Conservation (phyloP, 2,888 invertebrate genomes). For the Lycaena phlaeas region DNA sequence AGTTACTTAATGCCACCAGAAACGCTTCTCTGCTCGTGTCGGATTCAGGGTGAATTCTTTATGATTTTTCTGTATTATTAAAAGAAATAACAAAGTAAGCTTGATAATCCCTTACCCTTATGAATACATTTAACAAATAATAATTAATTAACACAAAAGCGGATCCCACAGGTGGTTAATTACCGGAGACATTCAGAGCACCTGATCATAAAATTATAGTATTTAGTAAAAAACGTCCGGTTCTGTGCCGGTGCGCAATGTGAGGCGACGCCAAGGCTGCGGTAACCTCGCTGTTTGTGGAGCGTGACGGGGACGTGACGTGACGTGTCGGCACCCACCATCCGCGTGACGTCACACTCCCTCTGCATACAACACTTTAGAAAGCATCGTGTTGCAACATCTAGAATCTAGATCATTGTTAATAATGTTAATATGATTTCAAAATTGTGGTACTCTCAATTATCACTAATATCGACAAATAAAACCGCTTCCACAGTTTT, state of each 20-base stretch:
- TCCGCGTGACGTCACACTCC: constrained; percentile 12
- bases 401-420: background rate
- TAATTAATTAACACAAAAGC: too few species aligned
- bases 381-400: background rate
- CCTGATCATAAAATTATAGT: constrained; percentile 31
- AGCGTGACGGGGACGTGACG: constrained; percentile 69
- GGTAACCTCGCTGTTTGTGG: constrained; percentile 69
- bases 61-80: too few species aligned
- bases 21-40: too few species aligned
- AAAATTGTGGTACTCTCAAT: too few species aligned
- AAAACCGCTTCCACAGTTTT: too few species aligned
- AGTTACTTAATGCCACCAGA: too few species aligned
- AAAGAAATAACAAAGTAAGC: too few species aligned
- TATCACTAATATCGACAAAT: too few species aligned
- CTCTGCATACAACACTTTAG: background rate
- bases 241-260: constrained; percentile 61
- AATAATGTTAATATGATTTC: too few species aligned
- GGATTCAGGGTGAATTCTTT: too few species aligned
- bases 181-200: constrained; percentile 22
- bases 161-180: background rate
- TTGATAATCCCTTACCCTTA: too few species aligned
- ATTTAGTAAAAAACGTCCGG: constrained; percentile 43
- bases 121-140: too few species aligned
- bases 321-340: constrained; percentile 47
- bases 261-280: constrained; percentile 69